A percentile compares a stretch with the other conserved stretches of the same genome.
Conservation (phyloP, 2,888 invertebrate genomes). For the Tolmerus cingulatus region DNA sequence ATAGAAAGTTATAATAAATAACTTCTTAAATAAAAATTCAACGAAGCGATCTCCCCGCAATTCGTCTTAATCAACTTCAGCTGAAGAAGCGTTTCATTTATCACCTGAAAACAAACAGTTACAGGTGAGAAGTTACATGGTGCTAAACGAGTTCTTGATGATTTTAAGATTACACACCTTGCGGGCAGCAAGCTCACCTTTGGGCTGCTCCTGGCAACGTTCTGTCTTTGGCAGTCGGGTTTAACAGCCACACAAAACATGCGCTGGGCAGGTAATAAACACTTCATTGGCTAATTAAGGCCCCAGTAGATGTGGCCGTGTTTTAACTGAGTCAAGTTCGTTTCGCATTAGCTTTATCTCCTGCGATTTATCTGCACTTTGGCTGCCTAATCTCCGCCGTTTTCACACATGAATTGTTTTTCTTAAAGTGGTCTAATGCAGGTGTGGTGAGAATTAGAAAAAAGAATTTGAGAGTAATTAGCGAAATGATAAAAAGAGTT, state of each 20-base stretch:
- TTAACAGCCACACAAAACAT: neutral
- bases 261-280: neutral
- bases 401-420: neutral
- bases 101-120: neutral
- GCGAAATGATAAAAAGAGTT: neutral
- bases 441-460: neutral
- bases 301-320: neutral
- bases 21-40: neutral
- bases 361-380: neutral
- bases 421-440: neutral
- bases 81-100: neutral
- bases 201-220: neutral
- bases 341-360: neutral
- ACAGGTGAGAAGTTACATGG: neutral
- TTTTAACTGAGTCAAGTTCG: neutral
- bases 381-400: neutral
- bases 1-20: neutral
- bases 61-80: neutral
- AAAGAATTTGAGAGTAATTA: neutral
- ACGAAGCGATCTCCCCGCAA: neutral
- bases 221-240: neutral
- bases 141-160: neutral
- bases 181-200: neutral
- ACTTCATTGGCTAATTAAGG: neutral
- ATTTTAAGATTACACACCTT: neutral